Evolutionary conservation across 1,140 invertebrate genomes (phyloP).

Genomic region (Octopus sinensis): DNA sequence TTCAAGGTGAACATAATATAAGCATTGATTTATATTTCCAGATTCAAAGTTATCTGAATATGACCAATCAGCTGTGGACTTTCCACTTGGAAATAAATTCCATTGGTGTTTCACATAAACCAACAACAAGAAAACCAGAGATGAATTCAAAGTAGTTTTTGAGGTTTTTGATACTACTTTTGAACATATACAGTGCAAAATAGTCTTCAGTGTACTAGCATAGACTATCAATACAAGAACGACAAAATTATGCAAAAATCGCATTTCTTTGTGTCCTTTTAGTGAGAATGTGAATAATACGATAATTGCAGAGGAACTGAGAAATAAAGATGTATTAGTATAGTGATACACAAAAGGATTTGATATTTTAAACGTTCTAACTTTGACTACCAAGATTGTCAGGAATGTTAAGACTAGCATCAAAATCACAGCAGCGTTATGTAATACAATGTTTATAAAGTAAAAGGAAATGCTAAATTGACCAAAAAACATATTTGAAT

Average conservation of each 20-base stretch:
- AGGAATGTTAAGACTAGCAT: slow-evolving; percentile 14
- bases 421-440: slow-evolving; percentile 16
- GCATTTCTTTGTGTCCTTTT: slow-evolving; percentile 43
- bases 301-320: neutral
- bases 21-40: slow-evolving; percentile 40
- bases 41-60: slow-evolving; percentile 34
- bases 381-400: slow-evolving; percentile 8
- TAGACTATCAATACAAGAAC: slow-evolving; percentile 36
- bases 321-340: neutral
- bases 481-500: slow-evolving; percentile 36
- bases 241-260: slow-evolving; percentile 46
- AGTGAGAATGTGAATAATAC: slow-evolving; percentile 40
- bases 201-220: slow-evolving; percentile 23
- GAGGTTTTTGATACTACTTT: neutral
- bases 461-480: slow-evolving; percentile 19
- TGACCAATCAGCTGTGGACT: slow-evolving; percentile 32
- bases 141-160: neutral
- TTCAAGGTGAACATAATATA: slow-evolving; percentile 40
- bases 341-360: neutral
- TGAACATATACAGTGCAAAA: neutral
- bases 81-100: slow-evolving; percentile 21
- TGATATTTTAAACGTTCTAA: neutral
- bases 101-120: slow-evolving; percentile 14
- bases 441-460: slow-evolving; percentile 28
- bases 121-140: neutral